Base-by-base conservation (phyloP, 2,888 invertebrate species). In the Drosophila affinis region DNA sequence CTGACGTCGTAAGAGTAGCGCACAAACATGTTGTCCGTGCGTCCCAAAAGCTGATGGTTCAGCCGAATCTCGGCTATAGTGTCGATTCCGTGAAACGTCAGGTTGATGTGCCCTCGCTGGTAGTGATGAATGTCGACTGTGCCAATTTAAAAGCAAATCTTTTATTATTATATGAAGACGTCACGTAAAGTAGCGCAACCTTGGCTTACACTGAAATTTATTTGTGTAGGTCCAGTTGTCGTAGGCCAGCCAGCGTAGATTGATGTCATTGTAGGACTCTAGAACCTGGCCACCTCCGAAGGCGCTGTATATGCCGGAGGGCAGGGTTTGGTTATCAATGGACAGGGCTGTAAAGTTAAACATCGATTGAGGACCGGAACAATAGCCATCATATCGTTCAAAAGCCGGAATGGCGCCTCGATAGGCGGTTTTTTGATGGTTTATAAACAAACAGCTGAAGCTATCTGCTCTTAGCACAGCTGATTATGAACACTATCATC, bases 21-120 rank as follows among this genome's bases (percentile, higher is more conserved):
- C 9, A 96, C 93, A 91, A 98, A 98, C 98, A 98, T 98, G 90
- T 98, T 98, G 76, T 95, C 93, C 0, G 95, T 94, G 47, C 91
- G 90, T 1, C 96, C 96, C 52, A 98, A 89, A 0, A 93, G 88
- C 47, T 93, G 88, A 47, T 93, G 94, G 91, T 99, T 99, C 18
- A 99, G 74, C 75, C 93, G 93, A 58, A 99, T 93, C 45, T 93
- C 94, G 3, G 97, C 94, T 67, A 97, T 93, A 0, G 98, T 98
- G 91, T 99, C 99, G 56, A 99, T 91, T 1, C 98, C 98, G 83
- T 97, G 94, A 74, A 97, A 95, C 10, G 96, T 95, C 67, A 98
- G 89, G 74, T 91, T 91, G 1, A 90, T 81, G 14, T 84, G 83
- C 9, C 88, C 72, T 87, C 85, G 61, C 44, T 78, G 78, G n/a